A percentile compares a stretch with the other conserved stretches of the same genome.
Evolutionary conservation across 2,797 vertebrate species (phyloP).

Genomic region (Mormyrus proboscirostris): DNA sequence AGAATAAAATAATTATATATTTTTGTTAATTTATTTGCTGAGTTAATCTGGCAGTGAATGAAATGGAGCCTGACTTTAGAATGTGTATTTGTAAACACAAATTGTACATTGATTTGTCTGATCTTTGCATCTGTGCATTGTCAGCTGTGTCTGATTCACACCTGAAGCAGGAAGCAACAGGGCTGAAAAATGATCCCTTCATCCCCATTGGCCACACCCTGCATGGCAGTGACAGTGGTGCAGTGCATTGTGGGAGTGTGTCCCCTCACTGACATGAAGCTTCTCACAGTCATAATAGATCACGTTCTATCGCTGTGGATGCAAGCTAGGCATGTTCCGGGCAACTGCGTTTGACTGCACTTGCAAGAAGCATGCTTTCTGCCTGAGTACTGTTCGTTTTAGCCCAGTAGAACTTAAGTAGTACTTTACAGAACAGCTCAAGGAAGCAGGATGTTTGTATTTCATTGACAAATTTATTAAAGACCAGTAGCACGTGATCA

Average conservation of each 20-base stretch:
- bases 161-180: not conserved
- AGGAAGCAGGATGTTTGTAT: conserved; percentile 35
- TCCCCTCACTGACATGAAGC: not conserved
- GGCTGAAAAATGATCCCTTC: not conserved
- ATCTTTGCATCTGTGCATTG: not conserved
- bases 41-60: not conserved
- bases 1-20: not conserved
- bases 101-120: not conserved
- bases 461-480: conserved; percentile 92
- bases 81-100: not conserved
- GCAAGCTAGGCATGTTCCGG: not conserved
- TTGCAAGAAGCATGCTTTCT: not conserved
- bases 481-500: conserved; percentile 69
- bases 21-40: not conserved
- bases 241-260: not conserved
- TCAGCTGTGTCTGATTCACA: not conserved
- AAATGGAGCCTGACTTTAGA: not conserved
- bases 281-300: not conserved
- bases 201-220: not conserved
- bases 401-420: not conserved
- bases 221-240: not conserved
- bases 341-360: not conserved
- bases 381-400: not conserved
- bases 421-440: not conserved
- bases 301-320: not conserved